Percentiles rank a stretch among this genome's conserved stretches.
phyloP scores from a whole-genome alignment of 35 echinoderm and acorn worm species.

The Nesometra sesokonis region DNA sequence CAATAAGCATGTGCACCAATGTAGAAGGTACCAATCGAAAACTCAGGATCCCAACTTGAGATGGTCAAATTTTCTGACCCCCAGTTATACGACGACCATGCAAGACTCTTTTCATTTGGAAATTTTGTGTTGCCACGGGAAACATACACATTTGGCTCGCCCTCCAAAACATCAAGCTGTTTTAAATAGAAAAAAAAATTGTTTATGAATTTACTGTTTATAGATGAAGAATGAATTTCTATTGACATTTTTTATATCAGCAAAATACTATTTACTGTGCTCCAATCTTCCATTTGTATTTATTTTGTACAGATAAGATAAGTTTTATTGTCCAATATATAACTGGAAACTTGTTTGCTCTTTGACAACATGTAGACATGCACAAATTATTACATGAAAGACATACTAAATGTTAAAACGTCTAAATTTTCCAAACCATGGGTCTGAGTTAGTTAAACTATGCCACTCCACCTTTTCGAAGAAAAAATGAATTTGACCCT shows the following conservation, averaged over 20 bases:
- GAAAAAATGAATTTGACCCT: too few species aligned
- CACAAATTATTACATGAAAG: too few species aligned
- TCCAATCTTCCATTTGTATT: neutral
- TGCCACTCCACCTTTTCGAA: too few species aligned
- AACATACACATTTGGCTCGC: conserved; percentile 79
- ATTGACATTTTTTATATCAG: neutral
- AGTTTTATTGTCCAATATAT: too few species aligned
- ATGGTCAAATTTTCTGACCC: conserved; percentile 58
- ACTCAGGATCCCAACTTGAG: conserved; percentile 89
- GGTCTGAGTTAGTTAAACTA: too few species aligned
- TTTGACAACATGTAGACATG: too few species aligned
- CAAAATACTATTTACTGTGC: neutral
- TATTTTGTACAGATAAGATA: too few species aligned
- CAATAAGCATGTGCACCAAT: conserved; percentile 80
- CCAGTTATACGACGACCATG: conserved; percentile 88
- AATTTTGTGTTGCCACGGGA: conserved; percentile 34
- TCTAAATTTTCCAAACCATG: too few species aligned
- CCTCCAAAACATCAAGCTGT: conserved; percentile 14
- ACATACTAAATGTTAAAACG: too few species aligned
- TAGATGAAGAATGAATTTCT: neutral
- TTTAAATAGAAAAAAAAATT: conserved; percentile 12
- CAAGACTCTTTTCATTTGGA: conserved; percentile 45
- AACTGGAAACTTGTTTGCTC: too few species aligned
- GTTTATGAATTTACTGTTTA: neutral
- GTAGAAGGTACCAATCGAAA: conserved; percentile 62